Conservation (phyloP, 2,797 vertebrate genomes). For the Gymnocypris eckloni region DNA sequence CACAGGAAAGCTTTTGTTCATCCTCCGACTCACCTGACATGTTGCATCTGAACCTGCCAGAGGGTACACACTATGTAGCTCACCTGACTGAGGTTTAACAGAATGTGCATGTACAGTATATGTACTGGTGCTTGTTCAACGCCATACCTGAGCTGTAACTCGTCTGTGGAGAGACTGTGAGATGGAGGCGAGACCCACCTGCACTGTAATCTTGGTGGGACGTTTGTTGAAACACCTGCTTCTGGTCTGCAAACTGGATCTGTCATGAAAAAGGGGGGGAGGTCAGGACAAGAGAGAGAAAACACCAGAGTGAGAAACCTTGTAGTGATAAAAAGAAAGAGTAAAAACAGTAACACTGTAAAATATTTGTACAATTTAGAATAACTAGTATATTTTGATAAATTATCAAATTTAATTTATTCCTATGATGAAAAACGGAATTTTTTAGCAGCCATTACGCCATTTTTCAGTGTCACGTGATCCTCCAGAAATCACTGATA, state of each 20-base stretch:
- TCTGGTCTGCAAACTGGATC: slow-evolving; percentile 99
- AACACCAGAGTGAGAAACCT: not conserved
- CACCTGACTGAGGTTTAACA: slow-evolving; percentile 14
- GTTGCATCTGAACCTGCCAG: not conserved
- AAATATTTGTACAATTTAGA: not conserved
- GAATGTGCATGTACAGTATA: slow-evolving; percentile 1
- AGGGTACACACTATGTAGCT: not conserved
- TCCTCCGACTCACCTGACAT: slow-evolving; percentile 2
- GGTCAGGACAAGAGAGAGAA: not conserved
- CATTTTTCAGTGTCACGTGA: not conserved
- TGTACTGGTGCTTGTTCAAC: not conserved
- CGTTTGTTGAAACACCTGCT: too few species aligned
- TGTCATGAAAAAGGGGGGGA: slow-evolving; percentile 66
- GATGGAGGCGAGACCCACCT: too few species aligned
- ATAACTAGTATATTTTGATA: not conserved
- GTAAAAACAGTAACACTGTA: not conserved
- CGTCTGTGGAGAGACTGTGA: too few species aligned
- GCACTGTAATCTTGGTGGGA: too few species aligned
- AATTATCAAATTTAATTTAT: not conserved
- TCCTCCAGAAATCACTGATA: not conserved
- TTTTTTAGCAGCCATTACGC: not conserved
- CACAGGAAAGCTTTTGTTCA: slow-evolving; percentile 4
- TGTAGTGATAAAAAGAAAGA: not conserved
- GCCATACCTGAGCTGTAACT: too few species aligned
- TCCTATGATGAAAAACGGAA: not conserved